These are phyloP conservation scores for Gallinago media DNA, from an alignment of 2,113 vertebrate species.

Conservation along the genomic window DNA sequence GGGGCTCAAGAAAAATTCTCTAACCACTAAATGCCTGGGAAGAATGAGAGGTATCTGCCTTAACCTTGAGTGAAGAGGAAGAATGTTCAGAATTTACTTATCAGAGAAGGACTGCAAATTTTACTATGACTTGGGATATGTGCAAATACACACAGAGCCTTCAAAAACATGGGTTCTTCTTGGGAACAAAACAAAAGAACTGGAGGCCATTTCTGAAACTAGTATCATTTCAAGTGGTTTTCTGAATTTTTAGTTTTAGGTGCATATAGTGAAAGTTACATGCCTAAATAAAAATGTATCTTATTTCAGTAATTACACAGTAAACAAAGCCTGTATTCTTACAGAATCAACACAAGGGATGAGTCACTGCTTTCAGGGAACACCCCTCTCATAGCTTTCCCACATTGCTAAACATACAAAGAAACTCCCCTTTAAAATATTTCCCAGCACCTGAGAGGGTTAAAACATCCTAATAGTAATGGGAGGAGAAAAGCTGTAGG, in stretches of 20 bases:
- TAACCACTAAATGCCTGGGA: not conserved
- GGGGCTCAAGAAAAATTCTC: not conserved
- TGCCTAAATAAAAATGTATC: not conserved
- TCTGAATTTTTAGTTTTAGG: not conserved
- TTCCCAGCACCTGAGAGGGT: conserved; percentile 18
- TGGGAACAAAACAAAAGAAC: not conserved
- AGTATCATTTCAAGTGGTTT: not conserved
- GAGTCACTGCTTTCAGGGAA: conserved; percentile 53
- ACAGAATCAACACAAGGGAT: not conserved
- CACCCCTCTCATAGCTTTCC: conserved; percentile 33
- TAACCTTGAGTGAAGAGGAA: not conserved
- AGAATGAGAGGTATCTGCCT: not conserved
- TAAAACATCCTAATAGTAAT: not conserved
- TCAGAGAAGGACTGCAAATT: not conserved
- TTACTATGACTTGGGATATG: not conserved
- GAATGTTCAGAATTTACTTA: conserved; percentile 41
- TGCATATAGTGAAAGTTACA: not conserved
- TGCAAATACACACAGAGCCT: not conserved
- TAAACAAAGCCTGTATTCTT: conserved; percentile 9
- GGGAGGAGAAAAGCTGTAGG: not conserved
- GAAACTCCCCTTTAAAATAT: conserved; percentile 40
- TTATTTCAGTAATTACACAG: not conserved
- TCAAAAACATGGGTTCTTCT: not conserved
- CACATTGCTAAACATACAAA: conserved; percentile 33
- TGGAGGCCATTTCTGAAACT: not conserved